Base-by-base conservation (phyloP, 2,797 vertebrate species). In the Vipera latastei region DNA sequence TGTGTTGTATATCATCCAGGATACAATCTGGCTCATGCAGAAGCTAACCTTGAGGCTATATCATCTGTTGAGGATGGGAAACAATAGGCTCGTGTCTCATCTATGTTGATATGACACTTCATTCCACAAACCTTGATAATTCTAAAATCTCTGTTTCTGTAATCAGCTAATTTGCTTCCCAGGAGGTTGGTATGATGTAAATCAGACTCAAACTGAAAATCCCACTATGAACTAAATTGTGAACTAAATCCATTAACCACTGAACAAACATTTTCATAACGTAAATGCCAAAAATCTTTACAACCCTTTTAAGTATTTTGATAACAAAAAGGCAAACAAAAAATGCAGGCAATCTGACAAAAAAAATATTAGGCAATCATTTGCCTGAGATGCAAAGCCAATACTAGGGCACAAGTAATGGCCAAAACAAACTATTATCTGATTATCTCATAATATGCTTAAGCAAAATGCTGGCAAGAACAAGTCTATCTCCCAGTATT, bases 381-480 rank as follows among this genome's bases (percentile, higher is more conserved):
- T 69, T 69, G 63, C 26, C 85, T 59, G 59, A 85, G 51, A 78
- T 83, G 51, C 32, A 85, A 38, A 88, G n/a, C 20, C 38, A 44
- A 65, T 86, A 86, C 59, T 20, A 53, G 48, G 51, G 20, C 20
- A 26, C 86, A 6, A 26, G 32, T 56, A 57, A 65, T n/a, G 48
- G 83, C 48, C 56, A 86, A 90, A 51, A 65, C 25, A 92, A 90
- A 92, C 69, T 85, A 87, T 63, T 83, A 59, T 57, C 22, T 88
- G 69, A 59, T 93, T 57, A 48, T 90, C 91, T 61, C 14, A 57
- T 1, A 48, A 88, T 83, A 63, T 57, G 13, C 69, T 87, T 90
- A 57, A 90, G 55, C n/a, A 88, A 90, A 63, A 90, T 56, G 26
- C 60, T 89, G 89, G 88, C 69, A 93, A 86, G 59, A 89, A 90